These are phyloP conservation scores for Aquatica leii DNA, from an alignment of 2,888 invertebrate species.

Conservation along the genomic window DNA sequence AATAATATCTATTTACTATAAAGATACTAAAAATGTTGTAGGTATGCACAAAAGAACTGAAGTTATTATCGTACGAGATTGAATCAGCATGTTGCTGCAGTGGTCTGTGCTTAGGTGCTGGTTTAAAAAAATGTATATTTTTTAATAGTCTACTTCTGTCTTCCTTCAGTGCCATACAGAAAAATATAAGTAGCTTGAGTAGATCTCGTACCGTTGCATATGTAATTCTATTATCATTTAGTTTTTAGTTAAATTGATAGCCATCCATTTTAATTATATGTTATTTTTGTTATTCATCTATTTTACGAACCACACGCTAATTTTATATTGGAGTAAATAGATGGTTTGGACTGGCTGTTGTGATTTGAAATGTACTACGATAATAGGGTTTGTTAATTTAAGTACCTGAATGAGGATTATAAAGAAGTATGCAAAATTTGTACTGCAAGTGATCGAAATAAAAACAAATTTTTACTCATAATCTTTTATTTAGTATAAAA, in stretches of 20 bases:
- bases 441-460: slow-evolving; percentile 31
- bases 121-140: slow-evolving; percentile 6
- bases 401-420: slow-evolving; percentile 27
- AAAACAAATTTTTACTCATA: slow-evolving; percentile 26
- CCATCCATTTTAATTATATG: slow-evolving; percentile 23
- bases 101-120: slow-evolving; percentile 12
- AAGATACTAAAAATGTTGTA: slow-evolving; percentile 11
- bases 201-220: slow-evolving; percentile 9
- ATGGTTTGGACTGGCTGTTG: slow-evolving; percentile 22
- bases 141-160: slow-evolving; percentile 6
- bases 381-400: slow-evolving; percentile 30
- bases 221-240: slow-evolving; percentile 23
- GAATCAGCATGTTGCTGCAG: neutral
- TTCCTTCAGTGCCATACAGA: slow-evolving; percentile 15
- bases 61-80: slow-evolving; percentile 17
- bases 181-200: slow-evolving; percentile 11
- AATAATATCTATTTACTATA: slow-evolving; percentile 17
- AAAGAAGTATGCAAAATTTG: slow-evolving; percentile 27
- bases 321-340: slow-evolving; percentile 24
- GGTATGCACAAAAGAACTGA: slow-evolving; percentile 22
- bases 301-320: slow-evolving; percentile 19
- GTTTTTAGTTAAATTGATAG: slow-evolving; percentile 19
- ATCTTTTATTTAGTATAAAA: neutral
- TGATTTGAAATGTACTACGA: slow-evolving; percentile 24
- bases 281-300: slow-evolving; percentile 17